Conservation (phyloP, 2,113 vertebrate genomes). For the Nyctibius bracteatus region DNA sequence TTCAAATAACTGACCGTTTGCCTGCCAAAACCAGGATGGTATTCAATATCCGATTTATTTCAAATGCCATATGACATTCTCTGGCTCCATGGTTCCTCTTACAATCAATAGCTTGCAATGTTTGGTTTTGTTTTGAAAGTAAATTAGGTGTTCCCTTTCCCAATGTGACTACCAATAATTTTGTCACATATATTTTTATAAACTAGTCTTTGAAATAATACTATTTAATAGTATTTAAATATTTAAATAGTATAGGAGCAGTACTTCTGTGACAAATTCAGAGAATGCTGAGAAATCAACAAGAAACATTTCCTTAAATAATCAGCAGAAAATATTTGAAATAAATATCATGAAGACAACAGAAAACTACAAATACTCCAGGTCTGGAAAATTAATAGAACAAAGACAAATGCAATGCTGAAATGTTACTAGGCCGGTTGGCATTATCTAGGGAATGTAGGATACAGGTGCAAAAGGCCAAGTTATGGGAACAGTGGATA, state of each 20-base stretch:
- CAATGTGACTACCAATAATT: background rate
- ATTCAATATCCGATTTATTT: constrained; percentile 23
- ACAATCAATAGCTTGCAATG: background rate
- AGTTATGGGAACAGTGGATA: background rate
- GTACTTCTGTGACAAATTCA: background rate
- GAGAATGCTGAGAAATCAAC: background rate
- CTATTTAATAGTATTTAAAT: background rate
- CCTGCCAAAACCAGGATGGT: constrained; percentile 3
- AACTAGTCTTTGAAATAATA: background rate
- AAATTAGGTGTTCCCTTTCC: background rate
- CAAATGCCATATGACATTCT: background rate
- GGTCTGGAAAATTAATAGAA: background rate
- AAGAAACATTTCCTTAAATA: background rate
- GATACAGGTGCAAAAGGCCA: background rate
- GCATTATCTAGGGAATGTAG: background rate
- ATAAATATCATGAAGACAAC: background rate
- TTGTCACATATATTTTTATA: background rate
- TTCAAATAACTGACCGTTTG: background rate
- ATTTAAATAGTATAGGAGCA: background rate
- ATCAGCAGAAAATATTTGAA: background rate
- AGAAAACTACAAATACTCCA: background rate
- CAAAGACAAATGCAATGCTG: background rate
- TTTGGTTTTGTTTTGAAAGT: constrained; percentile 30
- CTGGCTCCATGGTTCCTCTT: background rate
- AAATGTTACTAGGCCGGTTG: background rate